Evolutionary conservation across 2,797 vertebrate genomes (phyloP).

Genomic region (Syngnathus rostellatus): DNA sequence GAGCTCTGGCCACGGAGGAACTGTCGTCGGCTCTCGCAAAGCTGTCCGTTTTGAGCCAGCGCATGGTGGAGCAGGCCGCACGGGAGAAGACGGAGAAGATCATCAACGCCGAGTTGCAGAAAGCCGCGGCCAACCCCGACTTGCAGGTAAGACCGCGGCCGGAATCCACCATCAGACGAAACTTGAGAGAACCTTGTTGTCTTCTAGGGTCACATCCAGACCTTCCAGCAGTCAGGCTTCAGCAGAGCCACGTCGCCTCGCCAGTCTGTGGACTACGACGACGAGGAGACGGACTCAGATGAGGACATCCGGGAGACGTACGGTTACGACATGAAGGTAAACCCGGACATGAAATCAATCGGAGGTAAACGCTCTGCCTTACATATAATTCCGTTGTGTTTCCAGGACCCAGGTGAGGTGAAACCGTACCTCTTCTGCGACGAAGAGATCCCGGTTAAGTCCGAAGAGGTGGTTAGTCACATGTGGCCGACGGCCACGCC

Average conservation of each 20-base stretch:
- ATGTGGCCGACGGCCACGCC: conserved; percentile 88
- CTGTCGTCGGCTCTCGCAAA: conserved; percentile 94
- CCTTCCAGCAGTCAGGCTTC: conserved; percentile 94
- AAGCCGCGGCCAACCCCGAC: conserved; percentile 95
- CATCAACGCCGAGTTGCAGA: conserved; percentile 95
- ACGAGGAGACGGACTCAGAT: conserved; percentile 97
- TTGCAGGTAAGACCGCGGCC: conserved; percentile 73
- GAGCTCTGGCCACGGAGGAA: conserved; percentile 89
- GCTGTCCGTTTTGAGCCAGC: conserved; percentile 92
- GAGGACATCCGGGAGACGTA: conserved; percentile 95
- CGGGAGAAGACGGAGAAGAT: conserved; percentile 97
- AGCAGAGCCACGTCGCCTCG: conserved; percentile 87
- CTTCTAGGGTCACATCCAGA: conserved; percentile 89
- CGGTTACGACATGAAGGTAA: conserved; percentile 89
- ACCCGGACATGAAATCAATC: background rate
- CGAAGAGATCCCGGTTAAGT: conserved; percentile 97
- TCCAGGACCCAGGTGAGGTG: conserved; percentile 86
- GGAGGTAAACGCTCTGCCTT: too few species aligned
- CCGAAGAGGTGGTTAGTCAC: conserved; percentile 96
- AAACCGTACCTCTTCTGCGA: conserved; percentile 97
- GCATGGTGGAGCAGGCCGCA: conserved; percentile 97
- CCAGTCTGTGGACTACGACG: conserved; percentile 87
- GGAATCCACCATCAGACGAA: background rate
- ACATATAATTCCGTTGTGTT: background rate
- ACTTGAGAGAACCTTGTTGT: background rate